Base-by-base conservation (phyloP, 2,113 vertebrate genomes). In the Sclerurus mexicanus region DNA sequence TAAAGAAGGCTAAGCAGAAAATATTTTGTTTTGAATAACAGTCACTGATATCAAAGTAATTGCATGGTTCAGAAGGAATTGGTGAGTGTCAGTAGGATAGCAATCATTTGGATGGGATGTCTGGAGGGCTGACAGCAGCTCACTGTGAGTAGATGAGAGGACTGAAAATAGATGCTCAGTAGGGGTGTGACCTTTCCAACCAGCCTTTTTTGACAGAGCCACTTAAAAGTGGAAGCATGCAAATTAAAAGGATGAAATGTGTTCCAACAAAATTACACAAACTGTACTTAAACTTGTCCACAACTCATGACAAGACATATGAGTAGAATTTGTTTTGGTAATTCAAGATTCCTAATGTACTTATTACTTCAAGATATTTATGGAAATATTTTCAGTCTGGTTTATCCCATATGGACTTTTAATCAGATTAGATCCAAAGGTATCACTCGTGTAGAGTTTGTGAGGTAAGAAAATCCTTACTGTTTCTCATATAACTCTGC, bases 1-100 rank as follows among this genome's bases (percentile, higher is more conserved):
- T 92, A 72, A 89, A 82, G 49, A 60, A 62, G 58, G 27, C 85
- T 74, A 42, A 27, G 46, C 21, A 85, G 82, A 71, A 76, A 85
- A 85, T 82, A 73, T 10, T 81, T 62, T 85, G 67, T 64, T 97
- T 89, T 93, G 76, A 87, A 91, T 93, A 91, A 83, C 60, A 63
- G 50, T 89, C 75, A 77, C 42, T 59, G 75, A 47, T 77, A 80
- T 68, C 31, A 50, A 62, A 87, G 59, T 80, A 93, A 91, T 85
- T 94, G 90, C 10, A 1, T 50, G n/a, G 47, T 58, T 95, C 55
- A 71, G 84, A 80, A 91, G 63, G 67, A 86, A 73, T 1, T 47
- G 64, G 75, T 0, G 12, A 92, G 68, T 94, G 72, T 66, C 85
- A 77, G 85, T 79, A 90, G 82, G 82, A 59, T 59, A 88, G 93